Conservation (phyloP, 2,113 vertebrate genomes). For the Eptesicus fuscus region DNA sequence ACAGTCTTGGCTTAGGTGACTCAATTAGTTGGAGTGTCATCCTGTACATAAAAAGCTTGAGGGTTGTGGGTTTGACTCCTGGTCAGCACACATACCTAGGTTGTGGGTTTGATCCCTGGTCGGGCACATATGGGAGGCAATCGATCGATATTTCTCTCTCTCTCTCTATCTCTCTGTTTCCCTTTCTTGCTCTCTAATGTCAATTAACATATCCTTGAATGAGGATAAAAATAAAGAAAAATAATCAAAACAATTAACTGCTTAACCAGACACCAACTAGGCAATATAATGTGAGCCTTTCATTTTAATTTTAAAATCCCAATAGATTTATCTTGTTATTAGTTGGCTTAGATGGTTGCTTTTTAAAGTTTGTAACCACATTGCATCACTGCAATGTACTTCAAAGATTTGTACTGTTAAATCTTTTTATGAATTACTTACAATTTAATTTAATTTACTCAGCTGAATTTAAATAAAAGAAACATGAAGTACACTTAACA, state of each 20-base stretch:
- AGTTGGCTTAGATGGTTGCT: constrained; percentile 61
- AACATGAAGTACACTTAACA: constrained; percentile 68
- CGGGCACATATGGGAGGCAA: neutral
- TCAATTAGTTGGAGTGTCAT: neutral
- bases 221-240: neutral
- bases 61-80: neutral
- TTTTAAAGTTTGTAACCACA: constrained; percentile 61
- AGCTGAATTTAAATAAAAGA: constrained; percentile 75
- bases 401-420: constrained; percentile 74
- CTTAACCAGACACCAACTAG: neutral
- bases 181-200: neutral
- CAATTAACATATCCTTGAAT: neutral
- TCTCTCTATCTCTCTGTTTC: neutral
- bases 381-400: constrained; percentile 67
- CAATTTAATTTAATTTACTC: constrained; percentile 60
- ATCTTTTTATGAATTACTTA: constrained; percentile 49
- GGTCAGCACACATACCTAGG: neutral
- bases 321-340: constrained; percentile 59
- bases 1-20: neutral
- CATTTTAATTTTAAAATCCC: constrained; percentile 53
- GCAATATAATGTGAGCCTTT: constrained; percentile 45
- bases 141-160: neutral
- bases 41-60: neutral
- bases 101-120: neutral
- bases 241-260: neutral